Percentiles rank a stretch among this genome's conserved stretches.
These are phyloP conservation scores for Julus scandinavius DNA, from an alignment of 2,888 invertebrate species.

Conservation along the genomic window DNA sequence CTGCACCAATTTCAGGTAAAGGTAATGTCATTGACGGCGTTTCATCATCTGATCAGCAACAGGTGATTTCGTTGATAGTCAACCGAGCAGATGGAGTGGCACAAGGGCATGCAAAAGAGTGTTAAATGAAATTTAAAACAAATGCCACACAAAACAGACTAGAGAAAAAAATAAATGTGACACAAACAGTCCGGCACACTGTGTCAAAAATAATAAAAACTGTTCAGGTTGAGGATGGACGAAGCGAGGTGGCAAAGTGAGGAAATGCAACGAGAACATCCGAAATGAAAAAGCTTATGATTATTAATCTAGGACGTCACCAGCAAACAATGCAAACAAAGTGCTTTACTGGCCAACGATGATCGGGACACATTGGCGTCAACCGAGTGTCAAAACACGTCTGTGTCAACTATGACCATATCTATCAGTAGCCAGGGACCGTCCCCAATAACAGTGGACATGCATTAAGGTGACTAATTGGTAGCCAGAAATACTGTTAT, in stretches of 20 bases:
- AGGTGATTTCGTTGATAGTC: background rate
- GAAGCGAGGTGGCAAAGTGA: background rate
- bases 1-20: conserved; percentile 48
- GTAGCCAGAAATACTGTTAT: background rate
- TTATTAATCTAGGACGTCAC: conserved; percentile 10
- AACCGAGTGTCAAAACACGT: conserved; percentile 6
- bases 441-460: background rate
- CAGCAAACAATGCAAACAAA: background rate
- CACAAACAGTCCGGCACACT: background rate
- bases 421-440: background rate
- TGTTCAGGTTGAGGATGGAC: background rate
- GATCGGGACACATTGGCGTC: conserved; percentile 6
- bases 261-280: conserved; percentile 6
- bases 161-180: background rate
- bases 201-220: background rate
- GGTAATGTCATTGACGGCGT: conserved; percentile 43
- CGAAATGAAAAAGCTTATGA: background rate
- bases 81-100: conserved; percentile 13
- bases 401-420: background rate
- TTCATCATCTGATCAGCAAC: conserved; percentile 45
- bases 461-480: conserved; percentile 1
- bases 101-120: background rate
- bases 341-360: background rate
- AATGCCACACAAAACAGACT: background rate
- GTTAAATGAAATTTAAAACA: background rate